phyloP scores from a whole-genome alignment of 2,888 invertebrate species.

The Agonopterix heracliana region DNA sequence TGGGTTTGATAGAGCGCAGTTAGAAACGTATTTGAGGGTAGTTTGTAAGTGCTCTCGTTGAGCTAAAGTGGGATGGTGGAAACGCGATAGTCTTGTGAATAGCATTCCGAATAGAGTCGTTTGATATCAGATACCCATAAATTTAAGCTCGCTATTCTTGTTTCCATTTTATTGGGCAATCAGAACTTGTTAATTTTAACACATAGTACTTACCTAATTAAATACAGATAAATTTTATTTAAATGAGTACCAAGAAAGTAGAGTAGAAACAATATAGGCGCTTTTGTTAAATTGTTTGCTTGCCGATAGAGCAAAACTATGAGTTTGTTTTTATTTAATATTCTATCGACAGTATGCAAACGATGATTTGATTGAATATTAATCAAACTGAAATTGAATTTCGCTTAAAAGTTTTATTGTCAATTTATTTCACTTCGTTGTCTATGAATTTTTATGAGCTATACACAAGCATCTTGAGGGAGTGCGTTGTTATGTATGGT shows the following conservation, averaged over 20 bases:
- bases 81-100: conserved; percentile 59
- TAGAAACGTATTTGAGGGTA: conserved; percentile 51
- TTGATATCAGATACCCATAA: conserved; percentile 45
- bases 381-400: conserved; percentile 29
- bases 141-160: conserved; percentile 21
- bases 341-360: too few relatives aligned
- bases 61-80: conserved; percentile 45
- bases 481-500: conserved; percentile 51
- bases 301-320: too few relatives aligned
- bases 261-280: too few relatives aligned
- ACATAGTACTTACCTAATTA: too few relatives aligned
- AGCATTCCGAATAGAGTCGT: conserved; percentile 37
- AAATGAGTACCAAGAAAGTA: too few relatives aligned
- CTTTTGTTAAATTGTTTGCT: too few relatives aligned
- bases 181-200: too few relatives aligned
- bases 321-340: too few relatives aligned
- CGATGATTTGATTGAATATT: background rate
- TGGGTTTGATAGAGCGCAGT: conserved; percentile 47
- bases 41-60: conserved; percentile 46
- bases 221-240: too few relatives aligned
- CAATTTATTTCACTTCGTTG: conserved; percentile 48
- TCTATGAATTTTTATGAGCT: conserved; percentile 66
- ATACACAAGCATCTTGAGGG: conserved; percentile 51
- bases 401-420: conserved; percentile 37
- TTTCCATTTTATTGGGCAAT: too few relatives aligned